Evolutionary conservation across 1,140 invertebrate genomes (phyloP).

Genomic region (Eueides isabella): DNA sequence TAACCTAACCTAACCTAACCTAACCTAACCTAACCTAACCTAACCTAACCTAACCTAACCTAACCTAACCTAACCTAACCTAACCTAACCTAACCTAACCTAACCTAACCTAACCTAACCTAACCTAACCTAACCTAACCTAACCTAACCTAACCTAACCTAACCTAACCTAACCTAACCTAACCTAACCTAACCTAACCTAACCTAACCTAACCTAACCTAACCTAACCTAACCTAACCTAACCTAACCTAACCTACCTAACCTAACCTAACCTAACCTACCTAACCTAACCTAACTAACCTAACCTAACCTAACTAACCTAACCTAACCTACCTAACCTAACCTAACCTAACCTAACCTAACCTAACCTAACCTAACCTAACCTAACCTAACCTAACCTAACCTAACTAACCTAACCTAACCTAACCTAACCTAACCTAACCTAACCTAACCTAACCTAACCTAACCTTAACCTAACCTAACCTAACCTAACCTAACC

Average conservation of each 20-base stretch:
- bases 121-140: conserved; percentile 58
- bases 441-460: conserved; percentile 47
- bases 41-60: conserved; percentile 60
- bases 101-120: conserved; percentile 54
- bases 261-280: conserved; percentile 45
- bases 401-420: conserved; percentile 48
- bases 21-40: conserved; percentile 54
- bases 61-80: conserved; percentile 62
- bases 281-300: too few relatives aligned
- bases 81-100: conserved; percentile 53
- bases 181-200: conserved; percentile 53
- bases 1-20: conserved; percentile 58
- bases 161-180: conserved; percentile 51
- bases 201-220: conserved; percentile 48
- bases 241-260: conserved; percentile 49
- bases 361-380: conserved; percentile 49
- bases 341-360: conserved; percentile 42
- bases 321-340: too few relatives aligned
- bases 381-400: conserved; percentile 52
- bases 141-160: conserved; percentile 50
- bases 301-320: too few relatives aligned
- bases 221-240: conserved; percentile 53
- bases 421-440: conserved; percentile 55
- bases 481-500: too few relatives aligned
- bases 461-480: conserved; percentile 19